Conservation (phyloP, 2,797 vertebrate species). For the Natrix natrix region DNA sequence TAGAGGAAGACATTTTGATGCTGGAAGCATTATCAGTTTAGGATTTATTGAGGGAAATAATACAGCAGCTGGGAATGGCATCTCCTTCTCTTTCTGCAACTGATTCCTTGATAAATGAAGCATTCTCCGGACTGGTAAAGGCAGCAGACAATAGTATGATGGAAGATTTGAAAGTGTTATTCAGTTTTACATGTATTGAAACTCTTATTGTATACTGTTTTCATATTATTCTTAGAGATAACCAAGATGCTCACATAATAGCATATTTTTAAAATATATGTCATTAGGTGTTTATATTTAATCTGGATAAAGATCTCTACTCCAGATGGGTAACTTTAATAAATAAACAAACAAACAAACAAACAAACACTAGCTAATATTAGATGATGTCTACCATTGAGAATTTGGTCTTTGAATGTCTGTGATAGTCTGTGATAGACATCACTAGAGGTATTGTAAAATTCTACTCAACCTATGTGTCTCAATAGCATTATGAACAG, state of each 20-base stretch:
- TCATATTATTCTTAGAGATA: slow-evolving; percentile 49
- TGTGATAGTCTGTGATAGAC: slow-evolving; percentile 4
- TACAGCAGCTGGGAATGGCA: slow-evolving; percentile 74
- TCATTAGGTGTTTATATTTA: slow-evolving; percentile 46
- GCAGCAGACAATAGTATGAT: slow-evolving; percentile 61
- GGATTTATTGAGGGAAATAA: slow-evolving; percentile 79
- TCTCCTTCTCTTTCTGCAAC: slow-evolving; percentile 39
- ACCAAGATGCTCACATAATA: slow-evolving; percentile 62
- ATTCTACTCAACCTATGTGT: background rate
- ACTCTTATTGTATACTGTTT: slow-evolving; percentile 63
- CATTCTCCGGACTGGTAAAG: slow-evolving; percentile 52
- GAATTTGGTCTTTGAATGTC: slow-evolving; percentile 19
- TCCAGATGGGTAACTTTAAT: background rate
- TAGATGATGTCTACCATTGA: slow-evolving; percentile 15
- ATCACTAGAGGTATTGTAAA: slow-evolving; percentile 36
- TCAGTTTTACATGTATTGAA: slow-evolving; percentile 51
- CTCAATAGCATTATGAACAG: background rate
- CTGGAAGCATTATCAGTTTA: slow-evolving; percentile 74
- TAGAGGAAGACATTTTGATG: slow-evolving; percentile 72
- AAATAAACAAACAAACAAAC: background rate
- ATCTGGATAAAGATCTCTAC: slow-evolving; percentile 13
- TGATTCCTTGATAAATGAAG: slow-evolving; percentile 73
- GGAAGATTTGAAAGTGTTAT: slow-evolving; percentile 65
- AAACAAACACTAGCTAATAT: background rate
- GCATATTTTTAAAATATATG: slow-evolving; percentile 59